These are phyloP conservation scores for Phalacrocorax pelagicus DNA, from an alignment of 2,113 vertebrate genomes.

Conservation along the genomic window DNA sequence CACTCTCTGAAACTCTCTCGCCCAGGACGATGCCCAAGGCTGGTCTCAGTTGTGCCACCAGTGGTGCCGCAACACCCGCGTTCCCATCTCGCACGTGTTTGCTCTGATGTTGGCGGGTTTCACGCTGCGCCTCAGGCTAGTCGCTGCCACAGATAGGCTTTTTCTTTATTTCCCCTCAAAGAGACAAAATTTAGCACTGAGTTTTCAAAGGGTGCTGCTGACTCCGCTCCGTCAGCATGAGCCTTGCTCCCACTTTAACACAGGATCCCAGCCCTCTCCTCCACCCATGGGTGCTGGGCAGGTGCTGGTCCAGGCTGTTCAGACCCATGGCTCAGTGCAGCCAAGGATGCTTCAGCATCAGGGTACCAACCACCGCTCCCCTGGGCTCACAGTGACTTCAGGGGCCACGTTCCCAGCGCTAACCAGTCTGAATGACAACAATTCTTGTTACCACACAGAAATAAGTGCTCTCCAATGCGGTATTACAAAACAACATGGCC, in stretches of 20 bases:
- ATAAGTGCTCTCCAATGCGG: neutral
- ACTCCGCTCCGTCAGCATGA: neutral
- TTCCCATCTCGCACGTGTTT: fast-evolving
- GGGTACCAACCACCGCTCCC: neutral
- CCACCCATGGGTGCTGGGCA: neutral
- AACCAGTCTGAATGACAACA: neutral
- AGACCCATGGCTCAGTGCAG: neutral
- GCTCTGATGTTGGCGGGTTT: fast-evolving
- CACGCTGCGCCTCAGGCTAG: fast-evolving
- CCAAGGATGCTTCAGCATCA: neutral
- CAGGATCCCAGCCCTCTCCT: neutral
- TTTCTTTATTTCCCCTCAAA: fast-evolving
- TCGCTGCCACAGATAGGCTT: neutral
- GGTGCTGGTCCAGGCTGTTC: neutral
- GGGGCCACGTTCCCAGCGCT: neutral
- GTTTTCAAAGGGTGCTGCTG: neutral
- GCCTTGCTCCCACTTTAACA: neutral
- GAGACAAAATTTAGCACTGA: neutral
- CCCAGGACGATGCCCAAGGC: neutral
- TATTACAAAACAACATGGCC: fast-evolving
- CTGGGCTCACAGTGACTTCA: neutral
- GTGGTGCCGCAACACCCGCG: fast-evolving
- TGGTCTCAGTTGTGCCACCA: neutral
- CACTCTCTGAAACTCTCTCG: neutral
- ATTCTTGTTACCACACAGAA: neutral